Conservation (phyloP, 2,797 vertebrate genomes). For the Pachyuromys duprasi region DNA sequence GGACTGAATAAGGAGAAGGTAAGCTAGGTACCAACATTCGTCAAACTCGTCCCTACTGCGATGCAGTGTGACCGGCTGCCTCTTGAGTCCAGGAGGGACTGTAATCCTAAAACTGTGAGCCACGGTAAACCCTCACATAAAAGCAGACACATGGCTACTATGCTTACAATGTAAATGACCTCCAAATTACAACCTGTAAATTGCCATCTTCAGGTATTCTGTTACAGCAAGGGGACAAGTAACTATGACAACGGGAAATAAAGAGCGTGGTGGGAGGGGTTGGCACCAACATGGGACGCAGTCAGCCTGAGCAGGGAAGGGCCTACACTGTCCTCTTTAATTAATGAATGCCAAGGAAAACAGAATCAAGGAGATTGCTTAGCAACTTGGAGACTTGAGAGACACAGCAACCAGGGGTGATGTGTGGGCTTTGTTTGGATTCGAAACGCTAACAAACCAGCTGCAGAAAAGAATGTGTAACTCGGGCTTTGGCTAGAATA, state of each 20-base stretch:
- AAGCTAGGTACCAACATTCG: not conserved
- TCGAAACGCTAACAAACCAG: constrained; percentile 19
- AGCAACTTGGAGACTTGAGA: not conserved
- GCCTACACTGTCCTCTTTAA: not conserved
- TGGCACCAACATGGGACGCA: too few relatives aligned
- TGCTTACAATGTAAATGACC: not conserved
- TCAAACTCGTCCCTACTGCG: not conserved
- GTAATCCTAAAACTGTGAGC: not conserved
- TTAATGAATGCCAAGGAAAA: constrained; percentile 4
- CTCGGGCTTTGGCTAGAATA: not conserved
- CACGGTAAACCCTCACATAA: not conserved
- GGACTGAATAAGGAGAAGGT: not conserved
- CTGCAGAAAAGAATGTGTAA: not conserved
- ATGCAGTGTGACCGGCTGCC: not conserved
- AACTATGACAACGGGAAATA: not conserved
- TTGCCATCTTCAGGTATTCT: not conserved
- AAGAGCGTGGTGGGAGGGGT: not conserved
- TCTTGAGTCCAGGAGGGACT: not conserved
- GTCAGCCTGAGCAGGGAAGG: not conserved
- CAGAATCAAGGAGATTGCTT: not conserved
- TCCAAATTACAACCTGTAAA: not conserved
- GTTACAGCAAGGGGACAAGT: not conserved
- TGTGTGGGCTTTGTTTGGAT: not conserved
- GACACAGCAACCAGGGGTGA: not conserved
- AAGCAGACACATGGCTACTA: not conserved